phyloP scores from a whole-genome alignment of 2,113 vertebrate species.

The Felis catus region F.catus_Fca126_mat1.0 CM031415.1:53705001-53705500 shows the following conservation, averaged over 20 bases:
- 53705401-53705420: neutral
- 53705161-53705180: neutral
- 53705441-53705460: neutral
- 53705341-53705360: neutral
- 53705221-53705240: neutral
- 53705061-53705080: neutral
- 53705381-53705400: neutral
- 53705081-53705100: neutral
- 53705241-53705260: neutral
- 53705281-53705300: neutral
- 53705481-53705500: neutral
- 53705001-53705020: neutral
- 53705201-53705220: neutral
- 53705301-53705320: neutral
- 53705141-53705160: neutral
- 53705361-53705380: neutral
- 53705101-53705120: neutral
- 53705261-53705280: neutral
- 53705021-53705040: neutral
- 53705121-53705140: neutral
- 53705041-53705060: neutral
- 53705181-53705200: neutral
- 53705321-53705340: neutral
- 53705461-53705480: neutral
- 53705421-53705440: neutral